Conservation (phyloP, 2,888 invertebrate genomes). For the Cataglyphis cursor region DNA sequence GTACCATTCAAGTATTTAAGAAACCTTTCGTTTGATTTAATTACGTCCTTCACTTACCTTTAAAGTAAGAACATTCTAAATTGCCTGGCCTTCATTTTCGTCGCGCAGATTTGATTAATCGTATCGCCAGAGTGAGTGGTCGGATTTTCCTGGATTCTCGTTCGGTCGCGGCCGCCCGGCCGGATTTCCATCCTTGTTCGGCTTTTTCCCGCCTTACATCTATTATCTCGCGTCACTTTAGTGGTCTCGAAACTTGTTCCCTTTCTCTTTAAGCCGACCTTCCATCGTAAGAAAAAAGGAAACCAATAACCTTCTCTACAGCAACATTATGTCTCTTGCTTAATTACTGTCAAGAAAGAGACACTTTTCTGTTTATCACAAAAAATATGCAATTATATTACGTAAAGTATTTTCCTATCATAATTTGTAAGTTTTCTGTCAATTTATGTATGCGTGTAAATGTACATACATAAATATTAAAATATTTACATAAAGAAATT, state of each 20-base stretch:
- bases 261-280: slow-evolving; percentile 53
- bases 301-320: slow-evolving; percentile 28
- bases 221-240: slow-evolving; percentile 68
- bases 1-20: not conserved
- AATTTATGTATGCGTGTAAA: not conserved
- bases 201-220: slow-evolving; percentile 62
- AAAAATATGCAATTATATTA: slow-evolving; percentile 25
- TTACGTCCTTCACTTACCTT: slow-evolving; percentile 46
- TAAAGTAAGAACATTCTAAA: slow-evolving; percentile 45
- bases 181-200: slow-evolving; percentile 57
- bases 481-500: not conserved
- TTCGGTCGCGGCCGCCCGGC: slow-evolving; percentile 25
- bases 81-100: slow-evolving; percentile 45
- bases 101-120: slow-evolving; percentile 53
- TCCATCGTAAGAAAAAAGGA: slow-evolving; percentile 34
- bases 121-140: slow-evolving; percentile 33
- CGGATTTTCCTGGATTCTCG: slow-evolving; percentile 55
- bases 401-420: not conserved
- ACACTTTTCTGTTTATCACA: slow-evolving; percentile 5
- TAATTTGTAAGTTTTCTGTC: not conserved
- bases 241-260: slow-evolving; percentile 51
- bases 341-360: slow-evolving; percentile 35
- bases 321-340: slow-evolving; percentile 27
- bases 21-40: slow-evolving; percentile 39
- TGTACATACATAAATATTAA: not conserved